Conservation (phyloP, 37 sponge, comb jelly and placozoan genomes). For the Lycopodina hypogea region DNA sequence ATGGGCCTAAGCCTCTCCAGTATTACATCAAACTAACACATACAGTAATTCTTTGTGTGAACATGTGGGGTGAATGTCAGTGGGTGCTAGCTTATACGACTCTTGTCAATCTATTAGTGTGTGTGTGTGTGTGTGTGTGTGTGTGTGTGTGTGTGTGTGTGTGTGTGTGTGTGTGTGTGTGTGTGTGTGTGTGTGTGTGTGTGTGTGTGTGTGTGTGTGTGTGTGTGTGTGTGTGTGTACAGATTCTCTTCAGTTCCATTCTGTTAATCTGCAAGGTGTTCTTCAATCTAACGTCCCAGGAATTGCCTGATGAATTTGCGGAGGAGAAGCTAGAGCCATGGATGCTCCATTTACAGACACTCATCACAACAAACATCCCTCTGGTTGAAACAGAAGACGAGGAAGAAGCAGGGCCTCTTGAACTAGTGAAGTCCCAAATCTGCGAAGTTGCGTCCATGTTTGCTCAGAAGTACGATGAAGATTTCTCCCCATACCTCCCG, state of each 20-base stretch:
- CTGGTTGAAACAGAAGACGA: slow-evolving; percentile 86
- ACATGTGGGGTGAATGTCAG: too few species aligned
- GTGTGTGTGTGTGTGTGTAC: too few species aligned
- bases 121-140: too few species aligned
- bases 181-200: too few species aligned
- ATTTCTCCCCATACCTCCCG: slow-evolving; percentile 82
- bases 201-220: too few species aligned
- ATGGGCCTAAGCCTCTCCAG: too few species aligned
- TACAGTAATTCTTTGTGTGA: too few species aligned
- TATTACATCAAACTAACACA: too few species aligned
- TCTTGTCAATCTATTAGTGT: too few species aligned
- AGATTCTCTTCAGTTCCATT: slow-evolving; percentile 89
- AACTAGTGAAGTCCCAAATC: slow-evolving; percentile 91
- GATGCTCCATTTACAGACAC: slow-evolving; percentile 85
- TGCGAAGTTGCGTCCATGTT: slow-evolving; percentile 86
- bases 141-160: too few species aligned
- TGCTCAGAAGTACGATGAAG: slow-evolving; percentile 99
- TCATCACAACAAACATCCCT: slow-evolving; percentile 80
- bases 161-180: too few species aligned
- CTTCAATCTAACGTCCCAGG: slow-evolving; percentile 84
- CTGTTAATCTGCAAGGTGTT: slow-evolving; percentile 91
- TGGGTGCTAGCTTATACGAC: too few species aligned
- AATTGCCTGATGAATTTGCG: slow-evolving; percentile 96
- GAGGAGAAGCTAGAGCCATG: slow-evolving; percentile 92
- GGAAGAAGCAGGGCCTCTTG: slow-evolving; percentile 85